Evolutionary conservation across 1,140 invertebrate genomes (phyloP).

Genomic region (Grapholita molesta): DNA sequence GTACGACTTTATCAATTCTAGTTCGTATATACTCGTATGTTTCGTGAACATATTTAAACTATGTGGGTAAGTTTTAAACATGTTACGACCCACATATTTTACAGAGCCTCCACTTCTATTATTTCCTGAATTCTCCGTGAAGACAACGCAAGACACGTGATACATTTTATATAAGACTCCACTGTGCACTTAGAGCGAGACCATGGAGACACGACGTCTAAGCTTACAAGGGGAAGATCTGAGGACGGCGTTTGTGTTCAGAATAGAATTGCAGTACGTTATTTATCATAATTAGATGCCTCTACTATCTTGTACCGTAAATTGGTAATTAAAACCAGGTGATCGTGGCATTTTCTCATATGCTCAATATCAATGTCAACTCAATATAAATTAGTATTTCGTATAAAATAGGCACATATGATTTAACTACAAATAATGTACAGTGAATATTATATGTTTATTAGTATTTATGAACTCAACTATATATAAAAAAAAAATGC

Average conservation of each 20-base stretch:
- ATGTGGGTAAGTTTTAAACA: background rate
- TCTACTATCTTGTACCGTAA: background rate
- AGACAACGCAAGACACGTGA: conserved; percentile 35
- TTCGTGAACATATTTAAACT: too few species aligned
- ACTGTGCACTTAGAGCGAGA: conserved; percentile 20
- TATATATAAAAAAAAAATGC: too few species aligned
- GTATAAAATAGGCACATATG: too few species aligned
- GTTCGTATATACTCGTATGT: too few species aligned
- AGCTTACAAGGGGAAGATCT: conserved; percentile 1
- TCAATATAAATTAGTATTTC: too few species aligned
- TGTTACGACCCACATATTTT: background rate
- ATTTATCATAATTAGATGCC: background rate
- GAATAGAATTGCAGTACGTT: background rate
- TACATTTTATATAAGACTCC: conserved; percentile 60
- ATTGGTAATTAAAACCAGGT: background rate
- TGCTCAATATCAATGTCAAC: too few species aligned
- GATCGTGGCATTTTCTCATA: background rate
- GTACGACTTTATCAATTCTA: too few species aligned
- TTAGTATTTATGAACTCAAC: too few species aligned
- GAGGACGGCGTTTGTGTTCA: background rate
- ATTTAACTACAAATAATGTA: too few species aligned
- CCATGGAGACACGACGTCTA: background rate
- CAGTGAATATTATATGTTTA: too few species aligned
- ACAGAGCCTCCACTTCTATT: background rate
- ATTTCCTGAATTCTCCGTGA: background rate